Evolutionary conservation across 1,140 invertebrate genomes (phyloP), one percentile per base, ranked within the genome.

Genomic region (Dendroctonus valens): DNA sequence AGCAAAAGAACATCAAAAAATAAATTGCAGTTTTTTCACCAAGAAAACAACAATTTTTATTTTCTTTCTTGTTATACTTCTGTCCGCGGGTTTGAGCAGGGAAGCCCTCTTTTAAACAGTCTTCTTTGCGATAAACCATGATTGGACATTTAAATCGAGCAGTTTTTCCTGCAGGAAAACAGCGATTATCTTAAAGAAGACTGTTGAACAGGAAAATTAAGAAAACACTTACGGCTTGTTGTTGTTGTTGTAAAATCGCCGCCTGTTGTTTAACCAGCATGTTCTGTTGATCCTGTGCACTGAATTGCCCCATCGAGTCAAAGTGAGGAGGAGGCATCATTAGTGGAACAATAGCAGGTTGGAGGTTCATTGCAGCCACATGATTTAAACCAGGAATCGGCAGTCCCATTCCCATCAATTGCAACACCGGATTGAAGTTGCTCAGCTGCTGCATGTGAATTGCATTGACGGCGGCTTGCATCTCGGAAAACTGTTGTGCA

Each of bases 401-500:
- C 68, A 94, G 79, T 9, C 89, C 89, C 74, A 94, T 83, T n/a
- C 88, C 89, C 83, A 94, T 88, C 85, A 87, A 88, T 73, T 86
- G 85, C 89, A 91, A 90, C 83, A 91, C 87, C n/a, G 89, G 89
- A 77, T 91, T 90, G 70, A 91, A 84, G 70, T 88, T 87, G n/a
- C 91, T 81, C 73, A 91, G 88, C 71, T 93, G 91, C 71, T 93
- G 91, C 39, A 95, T 81, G 76, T 96, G 93, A 85, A 96, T 90
- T 7, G 93, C 89, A 74, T 91, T 94, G 1, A 95, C 78, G 41
- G 91, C 91, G 5, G 90, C 90, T 73, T 92, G 90, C 87, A 93
- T 90, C 77, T 93, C 89, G 51, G 88, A 86, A 82, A 93, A 88
- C 77, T 92, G 89, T 72, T 91, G 89, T 2, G 89, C 89, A 9